Evolutionary conservation across 2,888 invertebrate genomes (phyloP).

Genomic region (Selenia dentaria): DNA sequence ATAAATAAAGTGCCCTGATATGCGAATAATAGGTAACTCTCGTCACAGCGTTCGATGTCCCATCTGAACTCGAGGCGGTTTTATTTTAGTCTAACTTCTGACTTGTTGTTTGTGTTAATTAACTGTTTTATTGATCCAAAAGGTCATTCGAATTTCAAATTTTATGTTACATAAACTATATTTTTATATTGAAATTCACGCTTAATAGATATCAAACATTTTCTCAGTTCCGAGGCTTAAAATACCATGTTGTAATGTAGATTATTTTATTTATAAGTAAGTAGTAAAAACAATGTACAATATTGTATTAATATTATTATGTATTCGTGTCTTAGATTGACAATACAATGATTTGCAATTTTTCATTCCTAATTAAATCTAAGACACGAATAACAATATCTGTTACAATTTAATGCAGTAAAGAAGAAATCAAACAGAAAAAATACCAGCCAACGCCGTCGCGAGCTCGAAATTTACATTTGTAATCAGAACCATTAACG

Average conservation of each 20-base stretch:
- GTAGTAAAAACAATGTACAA: no score
- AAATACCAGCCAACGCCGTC: slow-evolving; percentile 76
- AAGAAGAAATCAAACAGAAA: slow-evolving; percentile 67
- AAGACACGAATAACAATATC: slow-evolving; percentile 50
- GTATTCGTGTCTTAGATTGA: no score
- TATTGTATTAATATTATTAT: no score
- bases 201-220: no score
- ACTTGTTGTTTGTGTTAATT: slow-evolving; percentile 17
- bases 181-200: no score
- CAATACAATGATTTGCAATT: no score
- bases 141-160: slow-evolving; percentile 2
- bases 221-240: no score
- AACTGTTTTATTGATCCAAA: slow-evolving; percentile 29
- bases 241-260: no score
- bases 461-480: slow-evolving; percentile 83
- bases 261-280: no score
- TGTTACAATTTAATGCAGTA: slow-evolving; percentile 76
- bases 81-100: slow-evolving; percentile 22
- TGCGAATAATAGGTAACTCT: slow-evolving; percentile 79
- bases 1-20: slow-evolving; percentile 76
- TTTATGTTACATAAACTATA: neutral
- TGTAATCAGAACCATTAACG: slow-evolving; percentile 82
- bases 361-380: no score
- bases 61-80: slow-evolving; percentile 15
- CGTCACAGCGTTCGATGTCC: slow-evolving; percentile 40